Percentiles rank a stretch among this genome's conserved stretches.
Conservation (phyloP, 2,797 vertebrate genomes). For the Typhlichthys subterraneus region DNA sequence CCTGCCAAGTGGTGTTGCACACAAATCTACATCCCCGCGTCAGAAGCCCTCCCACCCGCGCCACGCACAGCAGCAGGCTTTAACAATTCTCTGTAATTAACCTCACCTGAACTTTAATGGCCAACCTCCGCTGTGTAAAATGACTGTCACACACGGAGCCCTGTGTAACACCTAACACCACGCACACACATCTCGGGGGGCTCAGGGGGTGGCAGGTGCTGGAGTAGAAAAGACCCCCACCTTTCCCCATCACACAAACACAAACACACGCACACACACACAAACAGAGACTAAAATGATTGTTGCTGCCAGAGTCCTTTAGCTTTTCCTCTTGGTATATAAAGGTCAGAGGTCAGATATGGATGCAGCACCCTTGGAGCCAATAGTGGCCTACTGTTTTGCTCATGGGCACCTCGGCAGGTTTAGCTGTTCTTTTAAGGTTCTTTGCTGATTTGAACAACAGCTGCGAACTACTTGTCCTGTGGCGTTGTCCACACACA, state of each 20-base stretch:
- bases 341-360: not conserved
- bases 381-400: not conserved
- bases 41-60: slow-evolving; percentile 59
- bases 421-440: too few species aligned
- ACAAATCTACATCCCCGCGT: slow-evolving; percentile 60
- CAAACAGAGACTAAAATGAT: too few species aligned
- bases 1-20: slow-evolving; percentile 50
- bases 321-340: too few species aligned
- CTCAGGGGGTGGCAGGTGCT: slow-evolving; percentile 31
- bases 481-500: slow-evolving; percentile 49
- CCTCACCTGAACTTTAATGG: slow-evolving; percentile 80
- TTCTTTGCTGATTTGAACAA: slow-evolving; percentile 32
- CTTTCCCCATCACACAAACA: too few species aligned
- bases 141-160: slow-evolving; percentile 73
- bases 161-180: slow-evolving; percentile 71
- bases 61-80: slow-evolving; percentile 63
- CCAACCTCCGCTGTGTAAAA: slow-evolving; percentile 73
- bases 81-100: slow-evolving; percentile 79
- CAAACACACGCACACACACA: too few species aligned
- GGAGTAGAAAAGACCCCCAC: slow-evolving; percentile 4
- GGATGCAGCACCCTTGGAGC: not conserved
- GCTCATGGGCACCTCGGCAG: slow-evolving; percentile 8
- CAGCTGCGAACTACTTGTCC: slow-evolving; percentile 60
- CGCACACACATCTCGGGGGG: slow-evolving; percentile 33
- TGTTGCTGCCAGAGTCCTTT: too few species aligned